These are phyloP conservation scores for Heloderma charlesbogerti DNA, from an alignment of 2,113 vertebrate genomes.

Conservation along the genomic window DNA sequence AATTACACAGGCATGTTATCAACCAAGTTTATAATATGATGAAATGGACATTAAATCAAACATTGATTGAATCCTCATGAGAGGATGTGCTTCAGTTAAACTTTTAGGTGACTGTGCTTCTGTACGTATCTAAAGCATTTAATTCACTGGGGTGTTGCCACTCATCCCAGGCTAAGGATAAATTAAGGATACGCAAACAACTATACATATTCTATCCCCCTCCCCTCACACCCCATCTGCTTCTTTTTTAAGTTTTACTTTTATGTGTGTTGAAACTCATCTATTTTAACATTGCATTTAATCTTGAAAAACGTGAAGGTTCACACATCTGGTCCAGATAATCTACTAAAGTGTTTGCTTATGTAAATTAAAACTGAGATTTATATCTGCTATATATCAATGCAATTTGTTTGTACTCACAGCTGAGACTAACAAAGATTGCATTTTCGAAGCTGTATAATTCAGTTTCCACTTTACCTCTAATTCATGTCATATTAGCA, in stretches of 20 bases:
- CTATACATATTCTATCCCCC: conserved; percentile 44
- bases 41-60: conserved; percentile 77
- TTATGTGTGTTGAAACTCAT: conserved; percentile 63
- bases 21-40: conserved; percentile 74
- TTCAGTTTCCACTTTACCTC: conserved; percentile 66
- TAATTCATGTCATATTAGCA: conserved; percentile 54
- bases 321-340: conserved; percentile 61
- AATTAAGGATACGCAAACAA: conserved; percentile 51
- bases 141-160: conserved; percentile 26
- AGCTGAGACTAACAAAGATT: conserved; percentile 70
- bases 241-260: conserved; percentile 63
- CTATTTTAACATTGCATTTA: conserved; percentile 66
- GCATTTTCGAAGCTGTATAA: conserved; percentile 65
- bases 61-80: conserved; percentile 67
- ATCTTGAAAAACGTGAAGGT: conserved; percentile 63
- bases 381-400: conserved; percentile 63
- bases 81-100: conserved; percentile 54
- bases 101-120: conserved; percentile 47
- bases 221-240: background rate
- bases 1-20: conserved; percentile 69
- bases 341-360: conserved; percentile 67
- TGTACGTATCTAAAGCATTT: conserved; percentile 54
- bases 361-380: conserved; percentile 68
- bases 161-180: conserved; percentile 33
- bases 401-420: conserved; percentile 69